Evolutionary conservation across 2,113 vertebrate genomes (phyloP).

Genomic region (Petromus typicus): DNA sequence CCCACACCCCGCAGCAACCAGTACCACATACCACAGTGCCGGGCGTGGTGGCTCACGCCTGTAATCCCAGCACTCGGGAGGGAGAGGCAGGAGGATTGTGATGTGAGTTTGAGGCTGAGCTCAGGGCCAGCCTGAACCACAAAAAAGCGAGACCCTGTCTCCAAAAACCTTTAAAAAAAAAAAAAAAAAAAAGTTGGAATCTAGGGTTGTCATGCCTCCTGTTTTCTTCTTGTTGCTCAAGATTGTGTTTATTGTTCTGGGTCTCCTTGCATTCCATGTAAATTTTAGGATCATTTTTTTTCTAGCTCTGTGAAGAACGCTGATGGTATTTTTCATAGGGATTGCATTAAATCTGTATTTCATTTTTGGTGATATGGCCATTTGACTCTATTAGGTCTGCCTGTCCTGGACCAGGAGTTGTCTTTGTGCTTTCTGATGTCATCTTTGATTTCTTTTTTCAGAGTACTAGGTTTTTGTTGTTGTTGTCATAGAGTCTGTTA

Average conservation of each 20-base stretch:
- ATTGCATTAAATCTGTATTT: background rate
- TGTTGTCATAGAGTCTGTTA: background rate
- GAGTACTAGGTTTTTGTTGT: background rate
- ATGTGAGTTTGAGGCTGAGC: too few relatives aligned
- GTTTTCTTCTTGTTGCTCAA: background rate
- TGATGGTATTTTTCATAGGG: background rate
- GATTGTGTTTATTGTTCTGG: background rate
- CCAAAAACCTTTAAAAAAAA: too few relatives aligned
- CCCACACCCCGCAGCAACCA: too few relatives aligned
- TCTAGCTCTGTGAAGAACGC: background rate
- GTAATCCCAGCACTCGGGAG: too few relatives aligned
- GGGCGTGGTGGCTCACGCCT: too few relatives aligned
- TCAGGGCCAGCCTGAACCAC: too few relatives aligned
- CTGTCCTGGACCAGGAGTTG: background rate
- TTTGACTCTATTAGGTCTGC: background rate
- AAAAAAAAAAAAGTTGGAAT: too few relatives aligned
- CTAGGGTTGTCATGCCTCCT: background rate
- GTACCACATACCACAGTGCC: too few relatives aligned
- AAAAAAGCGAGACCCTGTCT: too few relatives aligned
- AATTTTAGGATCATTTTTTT: background rate
- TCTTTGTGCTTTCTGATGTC: background rate
- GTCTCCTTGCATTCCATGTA: background rate
- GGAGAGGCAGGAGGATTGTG: too few relatives aligned
- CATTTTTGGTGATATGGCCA: background rate
- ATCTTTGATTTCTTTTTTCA: background rate